These are phyloP conservation scores for Prosapia bicincta DNA, from an alignment of 2,888 invertebrate genomes.

Conservation along the genomic window DNA sequence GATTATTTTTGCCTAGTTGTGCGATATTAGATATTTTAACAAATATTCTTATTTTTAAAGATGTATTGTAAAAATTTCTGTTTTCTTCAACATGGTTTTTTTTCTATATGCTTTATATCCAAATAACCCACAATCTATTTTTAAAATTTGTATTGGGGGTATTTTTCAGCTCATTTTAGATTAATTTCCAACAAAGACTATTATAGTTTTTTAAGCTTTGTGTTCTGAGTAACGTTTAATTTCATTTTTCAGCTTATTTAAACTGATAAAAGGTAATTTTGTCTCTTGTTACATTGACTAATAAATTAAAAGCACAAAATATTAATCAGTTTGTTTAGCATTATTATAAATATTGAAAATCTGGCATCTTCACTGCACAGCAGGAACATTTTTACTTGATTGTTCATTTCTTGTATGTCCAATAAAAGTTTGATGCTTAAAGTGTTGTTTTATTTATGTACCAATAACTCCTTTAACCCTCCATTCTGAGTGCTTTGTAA, in stretches of 20 bases:
- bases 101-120: too few relatives aligned
- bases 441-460: not conserved
- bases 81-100: too few relatives aligned
- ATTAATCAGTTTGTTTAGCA: not conserved
- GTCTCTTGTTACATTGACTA: not conserved
- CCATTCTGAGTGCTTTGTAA: too few relatives aligned
- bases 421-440: not conserved
- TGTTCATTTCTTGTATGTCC: not conserved
- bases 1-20: too few relatives aligned
- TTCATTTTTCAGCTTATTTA: not conserved
- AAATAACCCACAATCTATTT: too few relatives aligned
- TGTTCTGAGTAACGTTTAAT: not conserved
- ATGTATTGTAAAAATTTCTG: too few relatives aligned
- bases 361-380: not conserved
- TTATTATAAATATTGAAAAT: not conserved
- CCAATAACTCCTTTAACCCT: too few relatives aligned
- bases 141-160: too few relatives aligned
- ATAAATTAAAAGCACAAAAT: not conserved
- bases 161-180: too few relatives aligned
- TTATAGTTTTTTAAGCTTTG: not conserved
- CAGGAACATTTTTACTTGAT: not conserved
- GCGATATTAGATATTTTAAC: too few relatives aligned
- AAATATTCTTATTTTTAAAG: too few relatives aligned
- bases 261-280: not conserved
- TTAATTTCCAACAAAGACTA: too few relatives aligned